Conservation (phyloP, 2,113 vertebrate species). For the Chloropsis cyanopogon region DNA sequence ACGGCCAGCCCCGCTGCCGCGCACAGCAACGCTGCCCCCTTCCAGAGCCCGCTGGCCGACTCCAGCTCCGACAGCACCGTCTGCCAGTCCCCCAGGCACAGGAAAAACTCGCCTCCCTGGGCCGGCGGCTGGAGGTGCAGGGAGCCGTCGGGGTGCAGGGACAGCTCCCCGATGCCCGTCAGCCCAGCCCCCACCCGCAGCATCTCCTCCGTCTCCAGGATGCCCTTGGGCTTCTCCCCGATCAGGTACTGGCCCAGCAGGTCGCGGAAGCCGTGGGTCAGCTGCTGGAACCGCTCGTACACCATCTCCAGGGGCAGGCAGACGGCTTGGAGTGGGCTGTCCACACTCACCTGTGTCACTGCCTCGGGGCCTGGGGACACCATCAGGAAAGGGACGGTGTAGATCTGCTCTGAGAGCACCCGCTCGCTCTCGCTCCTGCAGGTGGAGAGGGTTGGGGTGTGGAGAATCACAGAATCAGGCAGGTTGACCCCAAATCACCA, state of each 20-base stretch:
- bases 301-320: constrained; percentile 76
- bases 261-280: constrained; percentile 73
- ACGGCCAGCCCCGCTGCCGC: constrained; percentile 55
- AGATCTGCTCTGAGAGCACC: constrained; percentile 78
- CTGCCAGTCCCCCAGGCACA: constrained; percentile 79
- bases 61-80: constrained; percentile 71
- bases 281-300: constrained; percentile 85
- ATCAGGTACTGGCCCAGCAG: constrained; percentile 82
- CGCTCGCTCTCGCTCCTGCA: constrained; percentile 80
- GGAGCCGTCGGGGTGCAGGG: constrained; percentile 73
- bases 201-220: constrained; percentile 87
- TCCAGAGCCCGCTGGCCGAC: constrained; percentile 68
- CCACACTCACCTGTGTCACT: constrained; percentile 66
- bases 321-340: constrained; percentile 75
- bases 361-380: neutral
- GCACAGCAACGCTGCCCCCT: constrained; percentile 56
- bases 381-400: constrained; percentile 78
- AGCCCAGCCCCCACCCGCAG: constrained; percentile 81
- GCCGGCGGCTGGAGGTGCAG: constrained; percentile 78
- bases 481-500: neutral
- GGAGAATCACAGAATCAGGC: neutral
- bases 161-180: constrained; percentile 81
- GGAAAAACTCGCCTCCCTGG: constrained; percentile 73
- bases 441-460: neutral
- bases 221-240: constrained; percentile 86